Percentiles rank a stretch among this genome's conserved stretches.
Conservation (phyloP, 2,888 invertebrate genomes). For the Pasiphila rectangulata region DNA sequence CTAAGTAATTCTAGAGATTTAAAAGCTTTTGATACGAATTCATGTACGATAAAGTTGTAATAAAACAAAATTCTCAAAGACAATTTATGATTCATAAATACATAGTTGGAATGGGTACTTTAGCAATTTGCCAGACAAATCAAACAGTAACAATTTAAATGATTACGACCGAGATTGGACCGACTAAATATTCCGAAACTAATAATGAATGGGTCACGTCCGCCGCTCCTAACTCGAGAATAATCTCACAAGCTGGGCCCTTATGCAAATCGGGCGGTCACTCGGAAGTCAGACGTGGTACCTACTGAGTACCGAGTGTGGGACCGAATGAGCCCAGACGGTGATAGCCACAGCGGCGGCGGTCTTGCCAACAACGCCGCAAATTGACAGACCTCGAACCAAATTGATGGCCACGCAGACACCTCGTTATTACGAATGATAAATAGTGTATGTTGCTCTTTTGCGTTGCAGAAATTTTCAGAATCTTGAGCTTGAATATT, state of each 20-base stretch:
- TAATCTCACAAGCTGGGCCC: slow-evolving; percentile 74
- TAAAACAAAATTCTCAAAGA: too few species aligned
- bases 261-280: slow-evolving; percentile 79
- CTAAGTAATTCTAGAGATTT: too few species aligned
- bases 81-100: too few species aligned
- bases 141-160: slow-evolving; percentile 56
- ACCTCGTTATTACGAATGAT: slow-evolving; percentile 57
- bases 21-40: too few species aligned
- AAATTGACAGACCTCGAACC: slow-evolving; percentile 68
- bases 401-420: slow-evolving; percentile 68
- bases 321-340: slow-evolving; percentile 34
- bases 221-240: slow-evolving; percentile 64
- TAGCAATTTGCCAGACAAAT: slow-evolving; percentile 47
- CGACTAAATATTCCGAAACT: slow-evolving; percentile 72
- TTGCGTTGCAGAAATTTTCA: too few species aligned
- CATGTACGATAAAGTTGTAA: too few species aligned
- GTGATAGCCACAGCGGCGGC: slow-evolving; percentile 20
- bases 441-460: slow-evolving; percentile 32
- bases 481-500: too few species aligned
- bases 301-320: too few species aligned
- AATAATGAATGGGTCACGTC: slow-evolving; percentile 66
- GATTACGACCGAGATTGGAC: slow-evolving; percentile 55
- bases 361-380: slow-evolving; percentile 35
- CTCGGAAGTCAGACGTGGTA: slow-evolving; percentile 79
- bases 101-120: not conserved